These are phyloP conservation scores for Pseudeuparius sepicola DNA, from an alignment of 2,888 invertebrate genomes.

Conservation along the genomic window DNA sequence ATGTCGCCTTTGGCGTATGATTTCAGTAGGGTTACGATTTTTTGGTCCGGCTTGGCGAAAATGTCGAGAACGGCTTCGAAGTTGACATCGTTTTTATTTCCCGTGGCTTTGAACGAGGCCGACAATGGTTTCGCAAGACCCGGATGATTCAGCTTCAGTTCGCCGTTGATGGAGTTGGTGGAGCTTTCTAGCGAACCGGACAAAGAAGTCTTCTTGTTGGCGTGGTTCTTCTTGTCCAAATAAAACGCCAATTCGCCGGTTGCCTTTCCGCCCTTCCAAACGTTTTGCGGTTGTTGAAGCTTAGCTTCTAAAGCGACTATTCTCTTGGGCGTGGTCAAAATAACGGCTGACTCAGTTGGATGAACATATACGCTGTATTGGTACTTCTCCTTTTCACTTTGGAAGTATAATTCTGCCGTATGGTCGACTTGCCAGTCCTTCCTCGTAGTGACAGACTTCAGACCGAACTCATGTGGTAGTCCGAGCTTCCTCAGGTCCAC, in stretches of 20 bases:
- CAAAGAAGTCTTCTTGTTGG: conserved; percentile 55
- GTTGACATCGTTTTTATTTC: conserved; percentile 36
- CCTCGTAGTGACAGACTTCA: conserved; percentile 53
- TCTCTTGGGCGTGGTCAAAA: conserved; percentile 58
- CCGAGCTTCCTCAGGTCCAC: conserved; percentile 67
- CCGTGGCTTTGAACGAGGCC: conserved; percentile 19
- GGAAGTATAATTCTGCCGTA: conserved; percentile 60
- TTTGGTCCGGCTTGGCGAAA: conserved; percentile 49
- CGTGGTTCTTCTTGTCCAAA: conserved; percentile 60
- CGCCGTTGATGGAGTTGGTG: conserved; percentile 43
- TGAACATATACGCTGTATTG: conserved; percentile 57
- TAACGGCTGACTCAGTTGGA: conserved; percentile 52
- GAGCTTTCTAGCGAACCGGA: conserved; percentile 46
- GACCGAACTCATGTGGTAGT: conserved; percentile 62
- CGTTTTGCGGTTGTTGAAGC: conserved; percentile 24
- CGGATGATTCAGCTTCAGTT: conserved; percentile 58
- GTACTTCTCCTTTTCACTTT: conserved; percentile 59
- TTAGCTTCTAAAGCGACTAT: conserved; percentile 52
- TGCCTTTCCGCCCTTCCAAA: conserved; percentile 44
- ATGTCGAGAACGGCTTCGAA: conserved; percentile 45
- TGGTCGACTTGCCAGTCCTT: conserved; percentile 53
- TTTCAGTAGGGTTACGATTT: conserved; percentile 42
- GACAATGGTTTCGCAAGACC: conserved; percentile 43
- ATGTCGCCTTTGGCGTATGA: conserved; percentile 21
- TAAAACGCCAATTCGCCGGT: conserved; percentile 55